Evolutionary conservation across 2,113 vertebrate genomes (phyloP).

Genomic region (Turnix velox): DNA sequence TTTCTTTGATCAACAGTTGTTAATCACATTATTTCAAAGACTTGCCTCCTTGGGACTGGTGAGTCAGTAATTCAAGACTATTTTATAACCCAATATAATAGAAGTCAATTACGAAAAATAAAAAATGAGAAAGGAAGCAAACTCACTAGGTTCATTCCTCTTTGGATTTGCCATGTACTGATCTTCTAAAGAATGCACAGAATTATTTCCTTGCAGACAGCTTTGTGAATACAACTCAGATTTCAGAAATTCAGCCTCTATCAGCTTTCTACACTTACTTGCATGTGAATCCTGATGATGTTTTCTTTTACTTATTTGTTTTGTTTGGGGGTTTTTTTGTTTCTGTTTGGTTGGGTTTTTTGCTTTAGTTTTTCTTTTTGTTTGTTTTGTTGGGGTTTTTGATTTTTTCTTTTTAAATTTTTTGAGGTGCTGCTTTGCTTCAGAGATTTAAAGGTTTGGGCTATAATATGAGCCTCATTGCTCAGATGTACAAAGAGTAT

Average conservation of each 20-base stretch:
- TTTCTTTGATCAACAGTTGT: slow-evolving; percentile 43
- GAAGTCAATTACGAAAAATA: slow-evolving; percentile 52
- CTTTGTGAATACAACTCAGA: background rate
- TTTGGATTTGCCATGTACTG: slow-evolving; percentile 40
- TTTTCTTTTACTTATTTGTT: background rate
- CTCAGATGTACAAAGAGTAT: background rate
- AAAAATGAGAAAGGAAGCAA: slow-evolving; percentile 52
- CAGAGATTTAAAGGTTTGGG: background rate
- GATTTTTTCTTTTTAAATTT: no score
- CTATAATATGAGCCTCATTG: background rate
- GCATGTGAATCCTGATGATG: background rate
- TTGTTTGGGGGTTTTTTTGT: no score
- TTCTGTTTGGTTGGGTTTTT: no score
- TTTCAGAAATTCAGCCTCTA: background rate
- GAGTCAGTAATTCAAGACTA: slow-evolving; percentile 39
- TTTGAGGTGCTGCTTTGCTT: background rate
- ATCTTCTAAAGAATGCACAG: slow-evolving; percentile 9
- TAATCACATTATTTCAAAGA: slow-evolving; percentile 54
- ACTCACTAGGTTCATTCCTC: slow-evolving; percentile 29
- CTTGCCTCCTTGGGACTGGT: slow-evolving; percentile 37
- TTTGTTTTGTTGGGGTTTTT: background rate
- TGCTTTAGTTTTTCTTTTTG: background rate
- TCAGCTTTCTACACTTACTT: background rate
- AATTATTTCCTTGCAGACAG: background rate
- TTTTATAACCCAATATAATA: slow-evolving; percentile 51